Conservation (phyloP, 1,140 invertebrate species). For the Zaprionus vittiger region DNA sequence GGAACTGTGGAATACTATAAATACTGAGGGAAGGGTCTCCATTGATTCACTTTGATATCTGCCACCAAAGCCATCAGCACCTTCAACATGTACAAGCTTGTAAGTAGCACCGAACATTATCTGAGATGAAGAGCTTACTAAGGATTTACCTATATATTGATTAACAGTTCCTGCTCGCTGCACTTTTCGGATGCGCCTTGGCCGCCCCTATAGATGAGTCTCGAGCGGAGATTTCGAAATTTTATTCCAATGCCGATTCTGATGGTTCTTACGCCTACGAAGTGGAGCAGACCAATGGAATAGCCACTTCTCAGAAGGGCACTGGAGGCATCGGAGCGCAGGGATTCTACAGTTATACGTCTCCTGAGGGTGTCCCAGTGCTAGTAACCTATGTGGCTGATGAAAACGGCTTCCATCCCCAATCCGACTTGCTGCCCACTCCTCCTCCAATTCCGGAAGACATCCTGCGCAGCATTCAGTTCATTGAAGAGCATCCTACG, state of each 20-base stretch:
- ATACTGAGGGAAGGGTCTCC: slow-evolving; percentile 40
- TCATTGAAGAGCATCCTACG: slow-evolving; percentile 64
- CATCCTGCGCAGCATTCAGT: slow-evolving; percentile 54
- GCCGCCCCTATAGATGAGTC: slow-evolving; percentile 37
- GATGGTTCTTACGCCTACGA: slow-evolving; percentile 52
- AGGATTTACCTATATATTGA: slow-evolving; percentile 2
- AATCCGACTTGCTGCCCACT: slow-evolving; percentile 86
- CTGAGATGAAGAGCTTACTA: neutral
- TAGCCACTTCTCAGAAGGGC: slow-evolving; percentile 47
- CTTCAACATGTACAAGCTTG: slow-evolving; percentile 69
- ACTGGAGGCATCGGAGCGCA: slow-evolving; percentile 45
- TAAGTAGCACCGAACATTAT: slow-evolving; percentile 37
- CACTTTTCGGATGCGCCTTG: slow-evolving; percentile 48
- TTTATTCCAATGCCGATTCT: slow-evolving; percentile 33
- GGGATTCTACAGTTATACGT: slow-evolving; percentile 46
- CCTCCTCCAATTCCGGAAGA: slow-evolving; percentile 86
- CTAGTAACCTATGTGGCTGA: slow-evolving; percentile 86
- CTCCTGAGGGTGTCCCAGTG: slow-evolving; percentile 84
- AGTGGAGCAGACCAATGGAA: slow-evolving; percentile 39
- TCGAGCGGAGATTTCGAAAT: slow-evolving; percentile 52
- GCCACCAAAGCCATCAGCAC: slow-evolving; percentile 34
- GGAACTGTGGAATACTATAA: slow-evolving; percentile 47
- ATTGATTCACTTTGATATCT: slow-evolving; percentile 46
- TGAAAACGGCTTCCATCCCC: slow-evolving; percentile 85
- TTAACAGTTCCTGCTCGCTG: slow-evolving; percentile 57